phyloP scores from a whole-genome alignment of 2,113 vertebrate genomes.

The Sialia sialis region DNA sequence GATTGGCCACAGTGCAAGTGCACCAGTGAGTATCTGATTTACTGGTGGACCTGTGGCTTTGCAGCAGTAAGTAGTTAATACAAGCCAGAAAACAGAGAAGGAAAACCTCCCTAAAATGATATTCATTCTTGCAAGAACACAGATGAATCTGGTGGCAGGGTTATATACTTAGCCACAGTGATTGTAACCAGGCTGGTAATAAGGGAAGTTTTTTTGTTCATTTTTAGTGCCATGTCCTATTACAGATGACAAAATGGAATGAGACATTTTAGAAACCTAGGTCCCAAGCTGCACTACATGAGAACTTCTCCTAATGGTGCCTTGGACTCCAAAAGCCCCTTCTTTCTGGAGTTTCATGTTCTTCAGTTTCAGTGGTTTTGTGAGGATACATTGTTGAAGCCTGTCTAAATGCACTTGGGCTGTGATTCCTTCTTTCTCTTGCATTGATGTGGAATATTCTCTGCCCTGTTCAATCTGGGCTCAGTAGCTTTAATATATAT shows the following conservation, averaged over 20 bases:
- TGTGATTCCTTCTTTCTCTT: neutral
- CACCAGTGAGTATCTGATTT: neutral
- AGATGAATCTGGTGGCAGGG: neutral
- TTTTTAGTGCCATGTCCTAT: neutral
- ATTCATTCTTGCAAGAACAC: neutral
- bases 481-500: neutral
- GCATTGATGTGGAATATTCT: neutral
- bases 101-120: neutral
- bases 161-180: neutral
- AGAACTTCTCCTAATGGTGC: neutral
- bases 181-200: neutral
- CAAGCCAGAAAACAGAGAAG: neutral
- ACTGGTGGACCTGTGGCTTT: neutral
- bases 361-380: neutral
- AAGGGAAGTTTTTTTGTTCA: neutral
- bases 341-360: neutral
- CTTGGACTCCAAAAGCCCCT: neutral
- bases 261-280: neutral
- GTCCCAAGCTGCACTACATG: neutral
- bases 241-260: neutral
- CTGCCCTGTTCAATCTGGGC: neutral
- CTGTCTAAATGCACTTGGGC: neutral
- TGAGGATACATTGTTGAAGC: neutral
- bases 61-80: neutral
- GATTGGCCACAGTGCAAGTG: neutral